Evolutionary conservation across 2,888 invertebrate genomes (phyloP), one percentile per base, ranked within the genome.

Genomic region (Caenorhabditis sp.): DNA sequence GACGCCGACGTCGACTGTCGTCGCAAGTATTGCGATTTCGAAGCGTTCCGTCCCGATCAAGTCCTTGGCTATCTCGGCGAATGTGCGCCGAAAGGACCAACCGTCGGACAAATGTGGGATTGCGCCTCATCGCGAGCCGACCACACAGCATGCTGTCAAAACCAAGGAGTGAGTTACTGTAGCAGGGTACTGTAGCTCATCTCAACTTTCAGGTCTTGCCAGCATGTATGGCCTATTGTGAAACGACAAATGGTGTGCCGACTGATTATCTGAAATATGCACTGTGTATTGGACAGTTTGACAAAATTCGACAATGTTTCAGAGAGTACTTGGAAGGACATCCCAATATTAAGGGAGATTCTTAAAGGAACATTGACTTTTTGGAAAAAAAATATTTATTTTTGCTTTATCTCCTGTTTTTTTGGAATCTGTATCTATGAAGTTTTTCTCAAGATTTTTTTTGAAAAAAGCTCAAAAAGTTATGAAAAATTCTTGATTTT

Each of bases 101-200:
- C 86, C 8, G 86, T 86, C 43, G 86, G 86, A 43, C 84, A 84
- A 67, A 86, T 86, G 86, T 85, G 86, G 86, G 86, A 86, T 60
- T 86, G 86, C 58, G 86, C 86, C 4, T 86, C 85, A 0, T 78
- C 79, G 14, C 67, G 86, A 53, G 85, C 80, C 26, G 84, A 86
- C 62, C 86, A 86, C 69, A 66, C 70, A 14, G 58, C 57, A 5
- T 86, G 86, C 64, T 86, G 86, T 43, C 43, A 58, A 21, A 37
- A 58, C 19, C 68, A 72, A 49, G 82, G 82, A 58, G 82, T 82
- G n/a, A 67, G 50, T 8, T 60, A 12, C 14, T 6, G 43, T 31
- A n/a, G n/a, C n/a, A n/a, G n/a, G 31, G 10, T 31, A 31, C 31
- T 31, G 31, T 31, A 10, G 31, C 4, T 31, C 4, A 31, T 53